Evolutionary conservation across 1,140 invertebrate species (phyloP), one percentile per base, ranked within the genome.

Genomic region (Melitaea cinxia): DNA sequence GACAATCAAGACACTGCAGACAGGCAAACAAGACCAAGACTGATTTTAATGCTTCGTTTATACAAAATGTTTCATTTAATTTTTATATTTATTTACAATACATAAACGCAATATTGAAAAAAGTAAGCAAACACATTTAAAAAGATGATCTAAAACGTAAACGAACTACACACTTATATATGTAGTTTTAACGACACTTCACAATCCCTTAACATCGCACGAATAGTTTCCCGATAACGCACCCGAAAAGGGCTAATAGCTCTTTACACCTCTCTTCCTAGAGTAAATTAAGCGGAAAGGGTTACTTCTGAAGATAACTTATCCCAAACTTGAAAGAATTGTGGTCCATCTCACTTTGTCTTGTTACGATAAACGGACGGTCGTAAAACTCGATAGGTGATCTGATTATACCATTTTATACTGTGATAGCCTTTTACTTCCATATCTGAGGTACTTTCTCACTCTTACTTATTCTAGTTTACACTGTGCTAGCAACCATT

Each of bases 281-380:
- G 35, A 59, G 56, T 59, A 59, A 59, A 49, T 59, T 59, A 59
- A 49, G 42, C 33, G 17, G 53, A 49, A 59, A 59, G 28, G 56
- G 56, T 59, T 58, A 23, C 39, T 45, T 45, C 5, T 45, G 15
- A 45, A 33, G 50, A 12, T 15, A 49, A 30, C 39, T 33, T 59
- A 5, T 9, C 17, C 39, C 21, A 23, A 35, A 4, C 49, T 17
- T 15, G 49, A 59, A 59, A 42, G 33, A 59, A 59, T 59, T 42
- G 15, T 49, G 9, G 39, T 45, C 39, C 39, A 45, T 45, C 39
- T 19, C 15, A 21, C 47, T 50, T 14, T 12, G 24, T 53, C 50
- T 33, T 30, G 24, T 53, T 53, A 53, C 21, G 28, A 45, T 53
- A 45, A 53, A 53, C 14, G 26, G n/a, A 5, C n/a, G 26, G 14